These are phyloP conservation scores for Apodemia hepburni DNA, from an alignment of 2,888 invertebrate genomes.

Conservation along the genomic window DNA sequence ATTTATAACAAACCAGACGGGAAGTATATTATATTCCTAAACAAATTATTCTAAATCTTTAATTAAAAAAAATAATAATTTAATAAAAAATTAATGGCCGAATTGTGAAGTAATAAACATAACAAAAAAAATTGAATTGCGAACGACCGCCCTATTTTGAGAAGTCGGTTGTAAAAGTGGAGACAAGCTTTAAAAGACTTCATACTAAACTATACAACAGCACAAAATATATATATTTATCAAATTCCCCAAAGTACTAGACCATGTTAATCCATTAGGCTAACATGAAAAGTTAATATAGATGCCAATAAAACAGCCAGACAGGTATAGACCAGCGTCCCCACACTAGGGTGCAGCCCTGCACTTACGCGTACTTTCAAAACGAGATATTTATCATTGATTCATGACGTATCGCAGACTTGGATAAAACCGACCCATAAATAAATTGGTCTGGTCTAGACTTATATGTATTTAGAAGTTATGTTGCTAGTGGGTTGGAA, in stretches of 20 bases:
- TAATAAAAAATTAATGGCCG: no score
- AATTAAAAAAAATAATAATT: no score
- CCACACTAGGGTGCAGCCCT: conserved; percentile 47
- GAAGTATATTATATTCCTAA: no score
- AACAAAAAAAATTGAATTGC: no score
- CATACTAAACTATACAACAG: background rate
- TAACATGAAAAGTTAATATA: conserved; percentile 71
- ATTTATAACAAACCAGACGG: no score
- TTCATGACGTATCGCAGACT: conserved; percentile 12
- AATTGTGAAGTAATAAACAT: no score
- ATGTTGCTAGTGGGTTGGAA: background rate
- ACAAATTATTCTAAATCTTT: no score
- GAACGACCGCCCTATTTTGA: no score
- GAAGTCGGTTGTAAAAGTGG: no score
- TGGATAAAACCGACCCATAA: conserved; percentile 1
- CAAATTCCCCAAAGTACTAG: conserved; percentile 45
- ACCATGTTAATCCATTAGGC: conserved; percentile 69
- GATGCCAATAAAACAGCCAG: conserved; percentile 59
- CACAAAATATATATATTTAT: conserved; percentile 27
- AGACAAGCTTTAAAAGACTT: background rate
- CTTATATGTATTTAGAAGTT: background rate
- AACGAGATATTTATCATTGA: conserved; percentile 27
- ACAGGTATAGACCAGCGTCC: conserved; percentile 48
- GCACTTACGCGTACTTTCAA: conserved; percentile 31
- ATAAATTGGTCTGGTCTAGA: background rate